Evolutionary conservation across 2,888 invertebrate genomes (phyloP).

Genomic region (Aphelenchoides bicaudatus): DNA sequence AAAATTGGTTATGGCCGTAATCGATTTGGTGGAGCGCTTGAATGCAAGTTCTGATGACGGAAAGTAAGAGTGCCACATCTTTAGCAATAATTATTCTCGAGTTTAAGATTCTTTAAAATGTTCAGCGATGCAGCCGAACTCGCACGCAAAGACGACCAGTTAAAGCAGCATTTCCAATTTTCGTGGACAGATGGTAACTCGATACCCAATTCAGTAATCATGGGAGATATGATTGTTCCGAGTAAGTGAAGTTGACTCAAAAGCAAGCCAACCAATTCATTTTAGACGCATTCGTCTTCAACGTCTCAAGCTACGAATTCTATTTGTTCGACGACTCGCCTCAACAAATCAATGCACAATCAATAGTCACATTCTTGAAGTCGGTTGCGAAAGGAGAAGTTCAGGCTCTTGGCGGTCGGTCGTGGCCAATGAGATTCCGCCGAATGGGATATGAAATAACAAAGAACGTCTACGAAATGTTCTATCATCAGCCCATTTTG

Average conservation of each 20-base stretch:
- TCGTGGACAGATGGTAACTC: slow-evolving; percentile 89
- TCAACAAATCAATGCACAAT: slow-evolving; percentile 70
- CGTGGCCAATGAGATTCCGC: slow-evolving; percentile 36
- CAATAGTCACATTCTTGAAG: slow-evolving; percentile 45
- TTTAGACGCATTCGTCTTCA: slow-evolving; percentile 82
- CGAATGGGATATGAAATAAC: slow-evolving; percentile 72
- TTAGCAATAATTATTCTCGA: background rate
- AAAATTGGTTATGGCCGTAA: slow-evolving; percentile 48
- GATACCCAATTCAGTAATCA: slow-evolving; percentile 85
- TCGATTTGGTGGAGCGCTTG: slow-evolving; percentile 36
- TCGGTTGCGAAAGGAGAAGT: slow-evolving; percentile 25
- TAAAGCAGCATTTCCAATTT: slow-evolving; percentile 69
- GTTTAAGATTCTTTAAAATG: slow-evolving; percentile 40
- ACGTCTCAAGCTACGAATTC: slow-evolving; percentile 85
- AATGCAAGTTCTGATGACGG: slow-evolving; percentile 25
- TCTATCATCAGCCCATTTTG: slow-evolving; percentile 71
- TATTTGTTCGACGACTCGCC: slow-evolving; percentile 79
- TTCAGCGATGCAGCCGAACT: slow-evolving; percentile 38
- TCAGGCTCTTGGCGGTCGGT: slow-evolving; percentile 35
- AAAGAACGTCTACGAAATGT: slow-evolving; percentile 51
- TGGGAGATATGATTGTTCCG: slow-evolving; percentile 78
- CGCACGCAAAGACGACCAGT: slow-evolving; percentile 28
- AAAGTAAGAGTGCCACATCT: background rate
- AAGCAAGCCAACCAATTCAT: slow-evolving; percentile 60
- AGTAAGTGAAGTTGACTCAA: slow-evolving; percentile 66